phyloP scores from a whole-genome alignment of 2,797 vertebrate species.

The Propithecus deckenii region DNA sequence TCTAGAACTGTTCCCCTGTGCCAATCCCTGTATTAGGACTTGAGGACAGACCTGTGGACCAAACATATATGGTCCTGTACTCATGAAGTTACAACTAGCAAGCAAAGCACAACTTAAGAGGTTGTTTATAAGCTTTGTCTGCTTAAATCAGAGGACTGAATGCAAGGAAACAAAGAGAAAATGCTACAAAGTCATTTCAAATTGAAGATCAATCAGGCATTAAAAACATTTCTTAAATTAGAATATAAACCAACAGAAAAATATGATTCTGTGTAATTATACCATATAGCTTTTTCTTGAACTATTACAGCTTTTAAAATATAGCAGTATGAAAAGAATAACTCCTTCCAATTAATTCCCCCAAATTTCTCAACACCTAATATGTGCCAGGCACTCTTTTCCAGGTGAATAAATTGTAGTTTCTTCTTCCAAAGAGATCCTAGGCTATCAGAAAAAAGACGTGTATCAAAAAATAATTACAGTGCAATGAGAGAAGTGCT shows the following conservation, averaged over 20 bases:
- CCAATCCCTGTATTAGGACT: background rate
- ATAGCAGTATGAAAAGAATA: background rate
- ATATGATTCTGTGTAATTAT: background rate
- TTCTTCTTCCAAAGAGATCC: background rate
- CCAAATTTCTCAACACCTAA: background rate
- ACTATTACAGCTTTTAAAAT: conserved; percentile 7
- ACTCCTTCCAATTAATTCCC: background rate
- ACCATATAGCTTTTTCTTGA: background rate
- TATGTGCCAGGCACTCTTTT: background rate
- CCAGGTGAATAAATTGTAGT: background rate
- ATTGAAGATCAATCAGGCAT: background rate
- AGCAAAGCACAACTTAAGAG: background rate
- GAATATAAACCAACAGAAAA: background rate
- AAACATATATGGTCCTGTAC: background rate
- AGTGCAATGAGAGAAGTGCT: background rate
- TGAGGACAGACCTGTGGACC: background rate
- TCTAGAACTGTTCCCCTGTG: background rate
- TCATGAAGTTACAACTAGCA: background rate
- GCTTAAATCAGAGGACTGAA: background rate
- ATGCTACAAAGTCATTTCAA: background rate
- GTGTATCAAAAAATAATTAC: background rate
- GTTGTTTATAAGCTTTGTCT: background rate
- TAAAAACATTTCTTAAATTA: background rate
- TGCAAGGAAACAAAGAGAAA: background rate
- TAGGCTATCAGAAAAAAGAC: background rate